A percentile compares a stretch with the other conserved stretches of the same genome.
Conservation (phyloP, 2,888 invertebrate genomes). For the Cheilosia vulpina region DNA sequence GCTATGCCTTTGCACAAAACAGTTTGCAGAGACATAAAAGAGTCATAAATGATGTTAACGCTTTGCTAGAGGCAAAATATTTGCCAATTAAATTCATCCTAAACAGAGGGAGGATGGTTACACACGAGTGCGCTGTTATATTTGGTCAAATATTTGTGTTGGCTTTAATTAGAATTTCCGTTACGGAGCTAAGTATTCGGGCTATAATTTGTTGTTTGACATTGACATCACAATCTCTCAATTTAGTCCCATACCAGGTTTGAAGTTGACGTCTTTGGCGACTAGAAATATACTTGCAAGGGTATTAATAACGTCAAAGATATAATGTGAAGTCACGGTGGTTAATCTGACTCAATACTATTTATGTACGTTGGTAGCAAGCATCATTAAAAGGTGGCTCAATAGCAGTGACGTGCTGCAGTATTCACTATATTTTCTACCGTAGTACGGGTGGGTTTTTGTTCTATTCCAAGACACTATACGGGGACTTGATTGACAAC, state of each 20-base stretch:
- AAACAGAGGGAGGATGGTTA: conserved; percentile 6
- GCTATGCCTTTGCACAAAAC: conserved; percentile 1
- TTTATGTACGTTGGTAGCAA: too few species aligned
- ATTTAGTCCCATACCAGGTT: background rate
- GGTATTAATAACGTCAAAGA: background rate
- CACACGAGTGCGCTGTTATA: conserved; percentile 39
- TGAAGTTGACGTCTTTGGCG: background rate
- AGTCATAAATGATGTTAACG: conserved; percentile 7
- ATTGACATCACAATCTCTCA: conserved; percentile 25
- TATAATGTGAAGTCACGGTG: too few species aligned
- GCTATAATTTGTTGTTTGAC: conserved; percentile 27
- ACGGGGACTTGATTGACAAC: too few species aligned
- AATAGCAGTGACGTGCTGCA: too few species aligned
- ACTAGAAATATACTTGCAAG: conserved; percentile 13
- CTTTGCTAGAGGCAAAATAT: conserved; percentile 23
- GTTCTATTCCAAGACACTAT: too few species aligned
- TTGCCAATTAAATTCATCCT: conserved; percentile 51
- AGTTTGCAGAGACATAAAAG: conserved; percentile 30
- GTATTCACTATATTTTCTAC: too few species aligned
- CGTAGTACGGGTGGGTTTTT: too few species aligned
- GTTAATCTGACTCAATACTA: too few species aligned
- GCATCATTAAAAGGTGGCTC: too few species aligned
- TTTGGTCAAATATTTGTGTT: conserved; percentile 51
- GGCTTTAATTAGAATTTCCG: conserved; percentile 50
- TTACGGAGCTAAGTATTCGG: conserved; percentile 12